Base-by-base conservation (phyloP, 1,140 invertebrate species). In the Macrobrachium nipponense region DNA sequence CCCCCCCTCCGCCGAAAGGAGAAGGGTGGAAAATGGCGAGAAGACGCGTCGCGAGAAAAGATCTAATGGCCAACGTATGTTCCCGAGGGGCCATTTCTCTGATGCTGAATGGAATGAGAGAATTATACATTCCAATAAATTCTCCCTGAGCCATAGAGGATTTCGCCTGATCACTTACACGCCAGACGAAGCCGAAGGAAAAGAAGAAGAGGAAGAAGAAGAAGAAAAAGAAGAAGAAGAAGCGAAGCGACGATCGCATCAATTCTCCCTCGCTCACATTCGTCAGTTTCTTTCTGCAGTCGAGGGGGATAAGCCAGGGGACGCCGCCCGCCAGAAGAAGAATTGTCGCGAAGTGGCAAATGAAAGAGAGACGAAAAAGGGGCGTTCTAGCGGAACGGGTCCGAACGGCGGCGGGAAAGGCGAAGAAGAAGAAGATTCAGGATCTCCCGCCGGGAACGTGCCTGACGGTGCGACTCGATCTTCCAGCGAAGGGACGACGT, bases 141-240 rank as follows among this genome's bases (percentile, higher is more conserved):
- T 27, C 14, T 23, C 18, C 10, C 8, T 10, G 70, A 73, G 27
- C 70, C 36, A 27, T 58, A 51, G 59, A n/a, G 10, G n/a, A 76
- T 5, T 51, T 58, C 15, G 59, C 73, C 73, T 51, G 51, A 76
- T 76, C 7, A 51, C 73, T 44, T n/a, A 12, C 18, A 51, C 14
- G 17, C 14, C 17, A 17, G 36, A 36, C 27, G 27, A 11, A 11
- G 43, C 44, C 51, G 43, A 5, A n/a, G n/a, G n/a, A n/a, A n/a
- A n/a, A n/a, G n/a, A n/a, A n/a, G n/a, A n/a, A n/a, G n/a, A n/a
- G n/a, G n/a, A n/a, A n/a, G n/a, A n/a, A 44, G 36, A 18, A 23
- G 36, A 14, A 73, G n/a, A 20, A 73, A 10, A 73, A 17, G 72
- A 43, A 73, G 27, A 27, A 36, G 70, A 73, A 73, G 73, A 51